Percentiles rank a stretch among this genome's conserved stretches.
Conservation (phyloP, 1,140 invertebrate species). For the Pseudobourletiella spinata region DNA sequence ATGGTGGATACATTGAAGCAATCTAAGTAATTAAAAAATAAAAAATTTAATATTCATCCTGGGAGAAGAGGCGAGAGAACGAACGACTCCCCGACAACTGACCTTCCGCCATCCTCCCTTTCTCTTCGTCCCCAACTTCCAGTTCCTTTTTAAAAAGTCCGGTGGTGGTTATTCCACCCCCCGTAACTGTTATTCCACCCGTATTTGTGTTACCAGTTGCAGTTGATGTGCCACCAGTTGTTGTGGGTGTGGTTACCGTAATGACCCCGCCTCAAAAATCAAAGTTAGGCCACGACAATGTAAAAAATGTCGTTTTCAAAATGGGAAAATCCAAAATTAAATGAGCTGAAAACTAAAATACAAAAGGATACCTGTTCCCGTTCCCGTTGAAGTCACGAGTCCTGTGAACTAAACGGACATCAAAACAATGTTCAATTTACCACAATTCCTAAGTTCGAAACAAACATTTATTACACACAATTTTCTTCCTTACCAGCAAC, state of each 20-base stretch:
- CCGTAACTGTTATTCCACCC: neutral
- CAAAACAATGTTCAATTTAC: neutral
- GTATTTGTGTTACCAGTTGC: neutral
- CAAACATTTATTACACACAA: neutral
- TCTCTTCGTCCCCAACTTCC: no score
- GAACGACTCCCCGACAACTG: no score
- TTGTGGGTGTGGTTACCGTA: neutral
- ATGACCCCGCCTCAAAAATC: neutral
- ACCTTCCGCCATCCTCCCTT: neutral
- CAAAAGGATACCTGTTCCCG: neutral
- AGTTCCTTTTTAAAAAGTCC: neutral
- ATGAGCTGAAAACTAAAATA: neutral
- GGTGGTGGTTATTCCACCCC: neutral
- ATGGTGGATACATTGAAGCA: no score
- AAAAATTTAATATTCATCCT: no score
- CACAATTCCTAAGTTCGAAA: no score
- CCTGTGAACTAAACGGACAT: neutral
- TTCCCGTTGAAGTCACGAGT: neutral
- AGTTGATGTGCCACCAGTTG: neutral
- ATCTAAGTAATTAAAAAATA: no score
- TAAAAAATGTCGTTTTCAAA: neutral
- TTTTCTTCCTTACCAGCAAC: conserved; percentile 21
- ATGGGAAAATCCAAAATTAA: neutral
- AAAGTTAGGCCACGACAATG: neutral
- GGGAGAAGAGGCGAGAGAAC: no score